phyloP scores from a whole-genome alignment of 2,797 vertebrate species.

The Mallotus villosus region DNA sequence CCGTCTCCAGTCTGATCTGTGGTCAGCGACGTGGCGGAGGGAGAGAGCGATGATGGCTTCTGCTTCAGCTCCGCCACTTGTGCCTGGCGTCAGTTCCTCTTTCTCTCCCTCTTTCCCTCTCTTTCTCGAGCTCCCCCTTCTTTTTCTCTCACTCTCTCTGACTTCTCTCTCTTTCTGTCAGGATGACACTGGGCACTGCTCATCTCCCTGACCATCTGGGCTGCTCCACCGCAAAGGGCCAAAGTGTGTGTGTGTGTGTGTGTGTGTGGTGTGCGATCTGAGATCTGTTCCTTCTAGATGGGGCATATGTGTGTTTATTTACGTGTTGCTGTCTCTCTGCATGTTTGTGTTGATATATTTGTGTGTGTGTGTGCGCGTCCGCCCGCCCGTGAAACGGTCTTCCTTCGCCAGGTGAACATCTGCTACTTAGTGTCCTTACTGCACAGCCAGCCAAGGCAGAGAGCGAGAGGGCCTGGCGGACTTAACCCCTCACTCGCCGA shows the following conservation, averaged over 20 bases:
- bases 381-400: constrained; percentile 60
- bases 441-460: constrained; percentile 78
- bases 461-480: constrained; percentile 31
- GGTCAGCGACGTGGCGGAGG: constrained; percentile 17
- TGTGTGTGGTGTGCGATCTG: neutral
- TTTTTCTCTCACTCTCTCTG: constrained; percentile 14
- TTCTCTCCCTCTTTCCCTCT: constrained; percentile 9
- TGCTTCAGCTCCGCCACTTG: constrained; percentile 61
- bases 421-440: constrained; percentile 84
- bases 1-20: neutral
- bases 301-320: constrained; percentile 2
- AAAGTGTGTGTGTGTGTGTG: constrained; percentile 11
- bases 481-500: constrained; percentile 74
- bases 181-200: constrained; percentile 61
- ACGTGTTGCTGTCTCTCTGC: constrained; percentile 30
- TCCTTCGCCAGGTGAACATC: constrained; percentile 92
- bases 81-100: constrained; percentile 53
- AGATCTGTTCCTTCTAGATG: constrained; percentile 47
- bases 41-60: constrained; percentile 56
- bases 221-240: constrained; percentile 49
- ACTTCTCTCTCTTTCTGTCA: constrained; percentile 40
- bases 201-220: constrained; percentile 72
- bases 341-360: constrained; percentile 30
- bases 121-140: constrained; percentile 30
- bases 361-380: neutral